Evolutionary conservation across 2,113 vertebrate species (phyloP).

Genomic region (Odontophorus gujanensis): DNA sequence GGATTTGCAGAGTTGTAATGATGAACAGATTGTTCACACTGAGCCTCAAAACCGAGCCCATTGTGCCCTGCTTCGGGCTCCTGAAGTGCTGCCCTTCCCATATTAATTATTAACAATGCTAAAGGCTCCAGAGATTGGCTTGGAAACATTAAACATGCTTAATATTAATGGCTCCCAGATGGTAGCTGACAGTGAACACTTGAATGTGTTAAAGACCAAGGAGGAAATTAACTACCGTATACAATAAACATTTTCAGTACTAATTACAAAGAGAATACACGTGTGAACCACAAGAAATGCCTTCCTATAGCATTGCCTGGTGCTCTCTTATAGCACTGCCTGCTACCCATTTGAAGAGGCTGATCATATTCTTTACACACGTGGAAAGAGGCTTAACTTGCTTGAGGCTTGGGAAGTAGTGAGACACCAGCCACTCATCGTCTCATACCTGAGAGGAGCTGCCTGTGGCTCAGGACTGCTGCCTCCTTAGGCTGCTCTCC

Average conservation of each 20-base stretch:
- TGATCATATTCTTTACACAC: background rate
- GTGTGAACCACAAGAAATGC: slow-evolving; percentile 11
- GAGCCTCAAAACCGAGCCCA: background rate
- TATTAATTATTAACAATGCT: slow-evolving; percentile 54
- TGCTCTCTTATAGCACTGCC: background rate
- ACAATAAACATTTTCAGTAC: slow-evolving; percentile 35
- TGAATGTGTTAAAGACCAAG: slow-evolving; percentile 3
- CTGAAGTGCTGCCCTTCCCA: background rate
- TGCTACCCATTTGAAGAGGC: background rate
- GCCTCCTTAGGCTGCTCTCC: background rate
- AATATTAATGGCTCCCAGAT: slow-evolving; percentile 62
- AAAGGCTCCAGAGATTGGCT: slow-evolving; percentile 40
- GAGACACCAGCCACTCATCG: background rate
- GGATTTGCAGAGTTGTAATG: background rate
- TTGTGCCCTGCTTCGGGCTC: background rate
- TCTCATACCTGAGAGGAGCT: background rate
- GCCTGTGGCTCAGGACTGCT: accelerated
- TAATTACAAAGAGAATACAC: background rate
- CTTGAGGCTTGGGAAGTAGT: background rate
- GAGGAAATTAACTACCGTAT: slow-evolving; percentile 30
- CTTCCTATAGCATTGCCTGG: background rate
- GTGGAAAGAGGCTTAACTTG: background rate
- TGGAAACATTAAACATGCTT: slow-evolving; percentile 48
- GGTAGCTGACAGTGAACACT: slow-evolving; percentile 11
- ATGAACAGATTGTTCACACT: background rate